These are phyloP conservation scores for Drosophila silvestris DNA, from an alignment of 2,888 invertebrate genomes.

Conservation along the genomic window DNA sequence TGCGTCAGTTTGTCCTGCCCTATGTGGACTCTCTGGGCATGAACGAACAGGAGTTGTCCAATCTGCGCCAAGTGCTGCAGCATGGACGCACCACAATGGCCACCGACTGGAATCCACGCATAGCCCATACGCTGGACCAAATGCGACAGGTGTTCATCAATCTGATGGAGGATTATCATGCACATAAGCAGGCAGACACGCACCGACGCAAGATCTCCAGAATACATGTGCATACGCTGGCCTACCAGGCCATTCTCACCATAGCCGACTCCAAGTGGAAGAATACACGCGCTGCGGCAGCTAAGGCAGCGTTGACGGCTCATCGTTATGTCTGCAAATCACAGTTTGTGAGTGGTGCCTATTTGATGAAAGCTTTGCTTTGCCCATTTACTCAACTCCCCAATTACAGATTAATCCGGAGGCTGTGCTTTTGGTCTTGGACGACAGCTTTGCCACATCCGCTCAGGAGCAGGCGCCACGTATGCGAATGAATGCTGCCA, in stretches of 20 bases:
- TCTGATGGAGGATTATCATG: conserved; percentile 70
- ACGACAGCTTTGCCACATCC: conserved; percentile 93
- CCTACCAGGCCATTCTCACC: conserved; percentile 93
- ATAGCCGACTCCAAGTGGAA: conserved; percentile 90
- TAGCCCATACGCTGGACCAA: conserved; percentile 92
- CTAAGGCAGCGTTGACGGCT: conserved; percentile 93
- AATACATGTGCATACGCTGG: conserved; percentile 93
- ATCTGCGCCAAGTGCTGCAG: conserved; percentile 89
- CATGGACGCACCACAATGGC: conserved; percentile 90
- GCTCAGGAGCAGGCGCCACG: conserved; percentile 86
- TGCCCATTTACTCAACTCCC: background rate
- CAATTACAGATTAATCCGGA: conserved; percentile 84
- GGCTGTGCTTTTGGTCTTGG: conserved; percentile 88
- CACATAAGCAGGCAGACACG: conserved; percentile 40
- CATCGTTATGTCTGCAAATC: conserved; percentile 93
- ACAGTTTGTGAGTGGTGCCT: conserved; percentile 83
- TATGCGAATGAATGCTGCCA: conserved; percentile 88
- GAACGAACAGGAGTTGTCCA: conserved; percentile 95
- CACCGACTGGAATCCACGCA: conserved; percentile 91
- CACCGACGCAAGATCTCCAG: conserved; percentile 88
- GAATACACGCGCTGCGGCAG: conserved; percentile 91
- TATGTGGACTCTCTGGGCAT: conserved; percentile 93
- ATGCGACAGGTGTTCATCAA: conserved; percentile 89
- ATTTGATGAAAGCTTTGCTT: background rate
- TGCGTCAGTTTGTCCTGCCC: conserved; percentile 89